Evolutionary conservation across 35 echinoderm and acorn worm species (phyloP), one percentile per base, ranked within the genome.

Genomic region (Anneissia japonica): DNA sequence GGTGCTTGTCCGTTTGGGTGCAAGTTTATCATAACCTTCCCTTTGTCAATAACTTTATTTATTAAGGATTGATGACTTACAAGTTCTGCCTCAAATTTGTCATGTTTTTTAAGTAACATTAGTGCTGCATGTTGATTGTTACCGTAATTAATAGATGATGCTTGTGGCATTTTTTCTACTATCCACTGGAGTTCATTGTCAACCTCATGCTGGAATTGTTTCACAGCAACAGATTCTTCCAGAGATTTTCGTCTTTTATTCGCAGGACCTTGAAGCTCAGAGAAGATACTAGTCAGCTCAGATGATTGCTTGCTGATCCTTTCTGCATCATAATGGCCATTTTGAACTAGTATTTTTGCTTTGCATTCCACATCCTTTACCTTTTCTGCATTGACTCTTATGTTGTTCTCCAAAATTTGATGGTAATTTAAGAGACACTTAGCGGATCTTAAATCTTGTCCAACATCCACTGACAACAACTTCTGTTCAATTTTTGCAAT

Each of bases 131-230:
- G 86, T 33, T 87, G 89, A 36, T 90, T 89, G 46, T 90, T 93
- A 74, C 89, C 96, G 75, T 87, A 88, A 51, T 99, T 87, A 72
- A 84, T 85, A 36, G 81, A 88, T 82, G 85, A 82, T 12, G 91
- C 90, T 35, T 87, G 82, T 30, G 92, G 96, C 17, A 86, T 32
- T 75, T 93, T 89, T 46, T 99, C 96, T 5, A 89, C 91, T 36
- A 99, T 99, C 96, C 96, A 99, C 36, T 99, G 96, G 36, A 83
- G 79, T 80, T 99, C 96, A 35, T 46, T 88, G 29, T 99, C 83
- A 26, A 99, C 83, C 33, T 82, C 89, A 39, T 86, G 88, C 4
- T 83, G 81, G 83, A 99, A 99, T 34, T 94, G 82, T 84, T 99
- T 92, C 3, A 91, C 34, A 46, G 81, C 86, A 14, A 89, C 86